Base-by-base conservation (phyloP, 2,113 vertebrate species). In the Anhinga anhinga region DNA sequence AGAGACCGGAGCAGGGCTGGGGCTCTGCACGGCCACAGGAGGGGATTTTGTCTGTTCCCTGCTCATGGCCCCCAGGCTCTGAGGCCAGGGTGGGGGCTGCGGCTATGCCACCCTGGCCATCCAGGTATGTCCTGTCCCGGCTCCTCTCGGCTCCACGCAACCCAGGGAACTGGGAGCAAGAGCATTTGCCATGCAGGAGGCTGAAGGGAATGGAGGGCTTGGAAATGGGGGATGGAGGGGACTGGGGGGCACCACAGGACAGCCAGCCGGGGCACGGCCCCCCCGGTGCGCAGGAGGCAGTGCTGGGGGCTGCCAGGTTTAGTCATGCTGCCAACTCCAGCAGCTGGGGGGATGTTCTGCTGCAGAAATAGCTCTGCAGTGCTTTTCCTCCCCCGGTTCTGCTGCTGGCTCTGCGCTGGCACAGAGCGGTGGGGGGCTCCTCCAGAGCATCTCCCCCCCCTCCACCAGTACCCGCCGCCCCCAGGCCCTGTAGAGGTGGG, bases 21-120 rank as follows among this genome's bases (percentile, higher is more conserved):
- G 74, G 47, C 50, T 62, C 61, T 0, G 1, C n/a, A 3, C 0
- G 5, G 67, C 63, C 26, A 0, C 2, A 4, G 59, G 40, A 58
- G 7, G 71, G 66, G 30, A 20, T 29, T 17, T 63, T 65, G 30
- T 29, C n/a, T 0, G 0, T 56, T 36, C 84, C 44, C 38, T 42
- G 58, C 56, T 76, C 5, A 0, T 0, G 3, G 40, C 32, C 13
- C 59, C 27, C 58, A 42, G 81, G 59, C 47, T 59, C 32, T 2
- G 4, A 19, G 45, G 26, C 23, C 1, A 3, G 62, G 62, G 11
- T 0, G 0, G 82, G 56, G 66, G 67, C 63, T 86, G 90, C 0
- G 5, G 65, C 52, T 66, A 62, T 89, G 84, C 55, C 85, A 65
- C 20, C 65, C 45, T 0, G 0, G 10, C 77, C 21, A 0, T 17